phyloP scores from a whole-genome alignment of 2,888 invertebrate genomes.

The Campaea margaritaria region DNA sequence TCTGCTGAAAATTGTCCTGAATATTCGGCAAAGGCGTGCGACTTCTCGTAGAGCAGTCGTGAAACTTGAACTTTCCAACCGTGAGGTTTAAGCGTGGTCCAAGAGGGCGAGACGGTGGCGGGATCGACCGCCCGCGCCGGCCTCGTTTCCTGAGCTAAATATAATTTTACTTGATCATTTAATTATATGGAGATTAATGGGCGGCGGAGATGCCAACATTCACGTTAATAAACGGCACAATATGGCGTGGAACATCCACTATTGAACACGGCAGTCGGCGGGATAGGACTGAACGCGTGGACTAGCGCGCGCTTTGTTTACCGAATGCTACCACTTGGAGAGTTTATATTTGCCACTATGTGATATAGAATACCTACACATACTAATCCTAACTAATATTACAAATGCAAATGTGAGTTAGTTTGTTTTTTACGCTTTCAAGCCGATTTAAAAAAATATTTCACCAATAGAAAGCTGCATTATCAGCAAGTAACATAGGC shows the following conservation, averaged over 20 bases:
- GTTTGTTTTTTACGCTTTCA: too few species aligned
- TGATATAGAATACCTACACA: neutral
- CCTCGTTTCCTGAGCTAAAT: conserved; percentile 82
- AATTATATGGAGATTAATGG: conserved; percentile 84
- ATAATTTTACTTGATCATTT: conserved; percentile 84
- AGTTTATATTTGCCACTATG: conserved; percentile 1
- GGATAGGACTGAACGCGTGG: conserved; percentile 10
- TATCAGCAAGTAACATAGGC: too few species aligned
- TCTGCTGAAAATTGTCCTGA: too few species aligned
- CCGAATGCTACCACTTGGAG: neutral
- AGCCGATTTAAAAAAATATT: too few species aligned
- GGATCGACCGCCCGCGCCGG: conserved; percentile 65
- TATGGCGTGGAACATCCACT: conserved; percentile 38
- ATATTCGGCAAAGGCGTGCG: neutral
- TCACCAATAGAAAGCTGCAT: too few species aligned
- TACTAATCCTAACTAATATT: too few species aligned
- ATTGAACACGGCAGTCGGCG: conserved; percentile 24
- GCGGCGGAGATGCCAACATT: conserved; percentile 75
- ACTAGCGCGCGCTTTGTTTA: conserved; percentile 11
- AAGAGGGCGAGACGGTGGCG: conserved; percentile 57
- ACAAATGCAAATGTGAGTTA: too few species aligned
- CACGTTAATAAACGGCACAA: conserved; percentile 72
- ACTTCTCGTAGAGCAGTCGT: conserved; percentile 28
- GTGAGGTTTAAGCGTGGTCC: conserved; percentile 54
- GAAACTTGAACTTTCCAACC: conserved; percentile 53